Evolutionary conservation across 2,888 invertebrate genomes (phyloP).

Genomic region (Apantesis nais): DNA sequence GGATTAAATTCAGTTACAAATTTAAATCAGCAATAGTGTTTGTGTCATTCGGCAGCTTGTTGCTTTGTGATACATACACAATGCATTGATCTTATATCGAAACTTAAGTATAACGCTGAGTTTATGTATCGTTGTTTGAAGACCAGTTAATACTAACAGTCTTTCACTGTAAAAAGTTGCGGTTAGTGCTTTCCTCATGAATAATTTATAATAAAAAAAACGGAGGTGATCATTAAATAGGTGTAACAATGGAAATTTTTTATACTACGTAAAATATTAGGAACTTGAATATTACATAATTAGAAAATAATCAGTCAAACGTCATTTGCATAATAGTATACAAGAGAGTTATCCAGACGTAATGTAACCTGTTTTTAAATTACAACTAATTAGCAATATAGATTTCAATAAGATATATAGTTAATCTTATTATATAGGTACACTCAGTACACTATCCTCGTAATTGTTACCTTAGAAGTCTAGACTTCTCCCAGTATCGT

Average conservation of each 20-base stretch:
- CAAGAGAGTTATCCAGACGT: neutral
- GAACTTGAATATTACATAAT: neutral
- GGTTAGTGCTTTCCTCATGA: neutral
- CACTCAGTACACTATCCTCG: no score
- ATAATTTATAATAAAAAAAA: neutral
- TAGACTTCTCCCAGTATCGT: no score
- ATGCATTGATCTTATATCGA: constrained; percentile 19
- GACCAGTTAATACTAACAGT: neutral
- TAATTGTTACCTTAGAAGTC: no score
- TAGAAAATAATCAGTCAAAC: neutral
- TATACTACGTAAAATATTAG: neutral
- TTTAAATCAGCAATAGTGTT: constrained; percentile 59
- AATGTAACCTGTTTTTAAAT: neutral
- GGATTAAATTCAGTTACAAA: constrained; percentile 73
- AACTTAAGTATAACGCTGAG: neutral
- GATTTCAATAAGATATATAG: neutral
- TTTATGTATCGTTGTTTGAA: neutral
- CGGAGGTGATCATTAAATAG: neutral
- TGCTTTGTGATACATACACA: constrained; percentile 17
- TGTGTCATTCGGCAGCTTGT: constrained; percentile 32
- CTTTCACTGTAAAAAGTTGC: neutral
- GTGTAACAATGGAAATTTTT: neutral
- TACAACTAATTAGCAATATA: neutral
- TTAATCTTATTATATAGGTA: no score
- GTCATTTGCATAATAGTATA: no score